These are phyloP conservation scores for Microcebus lehilahytsara DNA, from an alignment of 2,113 vertebrate species.

Conservation along the genomic window DNA sequence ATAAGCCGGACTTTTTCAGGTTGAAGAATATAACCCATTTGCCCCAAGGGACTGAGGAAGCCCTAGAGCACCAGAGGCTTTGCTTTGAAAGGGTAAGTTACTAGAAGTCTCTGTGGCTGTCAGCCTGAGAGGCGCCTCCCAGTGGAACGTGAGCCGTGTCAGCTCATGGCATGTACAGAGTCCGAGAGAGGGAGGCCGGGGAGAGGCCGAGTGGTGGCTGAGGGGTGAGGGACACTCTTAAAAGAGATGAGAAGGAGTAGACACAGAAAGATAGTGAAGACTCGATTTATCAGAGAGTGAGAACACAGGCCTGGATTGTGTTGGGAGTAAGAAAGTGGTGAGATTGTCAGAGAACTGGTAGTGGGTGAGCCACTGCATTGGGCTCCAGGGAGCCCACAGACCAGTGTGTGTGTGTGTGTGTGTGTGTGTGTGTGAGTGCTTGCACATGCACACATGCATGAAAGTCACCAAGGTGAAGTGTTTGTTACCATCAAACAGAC, in stretches of 20 bases:
- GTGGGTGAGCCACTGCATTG: background rate
- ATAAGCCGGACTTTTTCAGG: background rate
- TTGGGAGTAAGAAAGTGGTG: background rate
- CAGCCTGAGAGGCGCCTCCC: too few relatives aligned
- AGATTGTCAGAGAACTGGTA: background rate
- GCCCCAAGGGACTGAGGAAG: too few relatives aligned
- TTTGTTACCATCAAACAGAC: background rate
- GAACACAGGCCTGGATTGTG: background rate
- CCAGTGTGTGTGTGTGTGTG: background rate
- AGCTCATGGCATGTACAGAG: too few relatives aligned
- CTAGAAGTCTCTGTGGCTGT: background rate
- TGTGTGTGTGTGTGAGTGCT: too few relatives aligned
- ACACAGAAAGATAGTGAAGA: background rate
- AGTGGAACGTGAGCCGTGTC: accelerated
- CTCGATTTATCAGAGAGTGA: background rate
- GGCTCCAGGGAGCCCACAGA: background rate
- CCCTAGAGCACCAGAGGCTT: background rate
- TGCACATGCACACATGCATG: accelerated
- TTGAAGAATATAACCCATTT: background rate
- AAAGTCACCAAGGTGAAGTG: background rate
- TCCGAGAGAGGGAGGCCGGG: background rate
- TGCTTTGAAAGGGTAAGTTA: background rate
- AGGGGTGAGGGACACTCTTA: background rate
- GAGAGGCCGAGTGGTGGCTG: background rate
- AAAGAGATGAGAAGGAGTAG: background rate